Percentiles rank a stretch among this genome's conserved stretches.
phyloP scores from a whole-genome alignment of 2,113 vertebrate species.

The Bostrychus sinensis region DNA sequence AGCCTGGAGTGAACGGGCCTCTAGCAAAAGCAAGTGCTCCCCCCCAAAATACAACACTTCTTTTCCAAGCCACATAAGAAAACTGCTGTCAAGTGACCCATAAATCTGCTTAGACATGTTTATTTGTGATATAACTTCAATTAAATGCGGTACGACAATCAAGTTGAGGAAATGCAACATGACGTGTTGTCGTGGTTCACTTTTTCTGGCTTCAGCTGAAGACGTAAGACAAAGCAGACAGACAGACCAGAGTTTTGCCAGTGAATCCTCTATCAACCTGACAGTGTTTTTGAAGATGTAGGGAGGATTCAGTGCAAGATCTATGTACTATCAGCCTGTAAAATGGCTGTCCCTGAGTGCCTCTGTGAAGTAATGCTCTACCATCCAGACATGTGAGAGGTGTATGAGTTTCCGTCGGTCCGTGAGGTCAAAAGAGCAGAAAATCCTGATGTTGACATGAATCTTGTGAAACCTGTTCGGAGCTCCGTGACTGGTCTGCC shows the following conservation, averaged over 20 bases:
- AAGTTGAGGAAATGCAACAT: conserved; percentile 56
- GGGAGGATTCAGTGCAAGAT: neutral
- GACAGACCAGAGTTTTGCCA: conserved; percentile 2
- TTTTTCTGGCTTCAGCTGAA: conserved; percentile 40
- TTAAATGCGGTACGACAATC: conserved; percentile 55
- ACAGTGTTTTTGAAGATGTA: neutral
- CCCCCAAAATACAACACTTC: conserved; percentile 14
- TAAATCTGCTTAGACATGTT: conserved; percentile 32
- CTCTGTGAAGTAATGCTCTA: neutral
- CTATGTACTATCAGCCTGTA: neutral
- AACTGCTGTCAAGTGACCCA: conserved; percentile 44
- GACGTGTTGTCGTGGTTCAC: conserved; percentile 44
- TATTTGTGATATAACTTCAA: conserved; percentile 42
- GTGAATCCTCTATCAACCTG: conserved; percentile 15
- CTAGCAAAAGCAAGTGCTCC: conserved; percentile 42
- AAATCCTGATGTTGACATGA: neutral
- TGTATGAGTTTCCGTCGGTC: neutral
- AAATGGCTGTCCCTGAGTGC: conserved; percentile 6
- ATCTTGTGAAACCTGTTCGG: neutral
- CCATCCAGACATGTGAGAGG: neutral
- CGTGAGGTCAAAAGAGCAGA: conserved; percentile 2
- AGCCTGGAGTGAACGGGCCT: conserved; percentile 49
- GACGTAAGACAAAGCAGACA: conserved; percentile 3
- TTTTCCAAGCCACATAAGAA: conserved; percentile 18
- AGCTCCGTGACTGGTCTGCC: neutral